Conservation (phyloP, 2,113 vertebrate genomes). For the Lophura nycthemera region DNA sequence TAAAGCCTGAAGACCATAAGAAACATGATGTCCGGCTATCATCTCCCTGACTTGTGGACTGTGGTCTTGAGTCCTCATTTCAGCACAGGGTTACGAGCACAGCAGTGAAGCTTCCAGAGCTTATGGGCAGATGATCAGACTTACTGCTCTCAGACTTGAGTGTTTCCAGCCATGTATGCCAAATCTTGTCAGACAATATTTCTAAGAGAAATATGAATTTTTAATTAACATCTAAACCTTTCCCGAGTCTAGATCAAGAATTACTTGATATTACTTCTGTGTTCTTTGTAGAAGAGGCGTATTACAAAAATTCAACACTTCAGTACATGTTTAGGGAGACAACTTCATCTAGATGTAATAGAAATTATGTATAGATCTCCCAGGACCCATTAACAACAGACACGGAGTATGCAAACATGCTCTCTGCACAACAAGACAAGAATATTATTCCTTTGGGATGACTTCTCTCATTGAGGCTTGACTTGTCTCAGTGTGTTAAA, state of each 20-base stretch:
- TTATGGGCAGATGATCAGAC: neutral
- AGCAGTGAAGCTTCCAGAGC: neutral
- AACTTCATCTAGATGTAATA: neutral
- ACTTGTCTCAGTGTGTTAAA: neutral
- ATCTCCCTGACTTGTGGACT: neutral
- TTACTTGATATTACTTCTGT: neutral
- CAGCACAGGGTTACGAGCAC: neutral
- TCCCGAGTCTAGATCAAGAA: neutral
- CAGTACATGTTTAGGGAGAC: neutral
- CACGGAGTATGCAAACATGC: neutral
- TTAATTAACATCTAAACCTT: neutral
- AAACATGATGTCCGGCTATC: neutral
- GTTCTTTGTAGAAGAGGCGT: neutral
- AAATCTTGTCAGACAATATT: neutral
- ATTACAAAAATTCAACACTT: neutral
- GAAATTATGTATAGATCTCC: neutral
- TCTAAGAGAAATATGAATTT: neutral
- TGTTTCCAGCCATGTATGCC: neutral
- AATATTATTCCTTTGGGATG: neutral
- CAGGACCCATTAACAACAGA: neutral
- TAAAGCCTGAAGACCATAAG: neutral
- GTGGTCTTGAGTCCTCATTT: neutral
- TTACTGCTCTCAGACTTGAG: neutral
- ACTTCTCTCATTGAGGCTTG: neutral
- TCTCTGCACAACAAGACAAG: neutral